Base-by-base conservation (phyloP, 2,113 vertebrate species). In the Forbesichthys papilliferus region DNA sequence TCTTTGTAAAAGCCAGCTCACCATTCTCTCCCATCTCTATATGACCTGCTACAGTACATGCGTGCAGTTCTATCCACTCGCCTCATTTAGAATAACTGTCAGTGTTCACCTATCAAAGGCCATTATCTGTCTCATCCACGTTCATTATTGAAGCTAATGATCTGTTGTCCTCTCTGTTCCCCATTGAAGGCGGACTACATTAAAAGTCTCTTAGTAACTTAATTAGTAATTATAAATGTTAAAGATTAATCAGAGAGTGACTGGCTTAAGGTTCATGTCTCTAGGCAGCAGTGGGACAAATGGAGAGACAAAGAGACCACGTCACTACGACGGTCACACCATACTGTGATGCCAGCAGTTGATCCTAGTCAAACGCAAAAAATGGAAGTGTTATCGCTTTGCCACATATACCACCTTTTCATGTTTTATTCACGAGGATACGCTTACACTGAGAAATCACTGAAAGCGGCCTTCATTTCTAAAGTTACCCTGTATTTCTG, bases 151-250 rank as follows among this genome's bases (percentile, higher is more conserved):
- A 93, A 92, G 91, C 90, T 94, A 94, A 94, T 91, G 93, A 96
- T 95, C 89, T 93, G 92, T 93, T 92, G 93, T 94, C 94, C 94
- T 95, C 92, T 81, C 80, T 83, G 92, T 91, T 92, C 94, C 95
- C 94, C 88, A 87, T 89, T 87, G 90, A 90, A 93, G 86, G 90
- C 94, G 94, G 92, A 93, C 93, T 93, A 92, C 85, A 93, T 95
- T 93, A 94, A 94, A 95, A 94, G 94, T 93, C 92, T 95, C 94
- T 95, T 94, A 94, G 93, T 94, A 95, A 97, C 96, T 97, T 96
- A 97, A 96, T 98, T 96, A 97, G 95, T 96, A 96, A 96, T 95
- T 95, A 94, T 95, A 91, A 92, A 94, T 95, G 95, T 98, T 96
- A 97, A 98, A 96, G 95, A 98, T 96, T 96, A 95, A 98, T 96